phyloP scores from a whole-genome alignment of 2,888 invertebrate species.

The Trichopria drosophilae region DNA sequence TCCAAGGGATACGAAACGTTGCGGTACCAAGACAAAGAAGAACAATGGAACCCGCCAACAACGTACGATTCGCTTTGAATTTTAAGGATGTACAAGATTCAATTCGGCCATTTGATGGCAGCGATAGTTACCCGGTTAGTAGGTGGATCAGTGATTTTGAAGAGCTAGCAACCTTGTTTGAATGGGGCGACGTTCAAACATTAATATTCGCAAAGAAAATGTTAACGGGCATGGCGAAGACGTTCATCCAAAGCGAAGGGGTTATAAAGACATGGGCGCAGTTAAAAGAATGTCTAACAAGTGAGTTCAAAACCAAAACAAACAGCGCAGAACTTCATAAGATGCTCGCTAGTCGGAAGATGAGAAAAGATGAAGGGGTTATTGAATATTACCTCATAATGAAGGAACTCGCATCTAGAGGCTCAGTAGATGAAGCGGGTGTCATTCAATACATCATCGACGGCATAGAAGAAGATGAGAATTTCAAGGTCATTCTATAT shows the following conservation, averaged over 20 bases:
- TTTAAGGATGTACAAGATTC: constrained; percentile 41
- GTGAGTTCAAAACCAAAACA: constrained; percentile 7
- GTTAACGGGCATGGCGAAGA: too few species aligned
- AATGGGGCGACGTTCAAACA: constrained; percentile 41
- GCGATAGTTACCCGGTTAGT: constrained; percentile 36
- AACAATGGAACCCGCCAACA: too few species aligned
- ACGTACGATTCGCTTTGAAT: too few species aligned
- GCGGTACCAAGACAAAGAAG: too few species aligned
- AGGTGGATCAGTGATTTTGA: constrained; percentile 43
- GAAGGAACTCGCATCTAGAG: too few species aligned
- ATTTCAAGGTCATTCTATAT: constrained; percentile 18
- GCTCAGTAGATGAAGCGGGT: too few species aligned
- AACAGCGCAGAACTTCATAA: too few species aligned
- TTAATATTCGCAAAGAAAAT: too few species aligned
- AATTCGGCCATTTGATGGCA: constrained; percentile 37
- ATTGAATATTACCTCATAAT: constrained; percentile 9
- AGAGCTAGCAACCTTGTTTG: constrained; percentile 36
- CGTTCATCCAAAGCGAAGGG: too few species aligned
- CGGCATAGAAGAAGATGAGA: too few species aligned
- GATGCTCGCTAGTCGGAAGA: constrained; percentile 5
- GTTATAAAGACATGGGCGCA: constrained; percentile 29
- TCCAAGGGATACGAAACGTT: too few species aligned
- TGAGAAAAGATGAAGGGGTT: constrained; percentile 17
- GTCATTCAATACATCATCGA: too few species aligned
- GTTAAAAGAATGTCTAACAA: constrained; percentile 2